Percentiles rank a stretch among this genome's conserved stretches.
phyloP scores from a whole-genome alignment of 2,797 vertebrate species.

The Coregonus suidteri region DNA sequence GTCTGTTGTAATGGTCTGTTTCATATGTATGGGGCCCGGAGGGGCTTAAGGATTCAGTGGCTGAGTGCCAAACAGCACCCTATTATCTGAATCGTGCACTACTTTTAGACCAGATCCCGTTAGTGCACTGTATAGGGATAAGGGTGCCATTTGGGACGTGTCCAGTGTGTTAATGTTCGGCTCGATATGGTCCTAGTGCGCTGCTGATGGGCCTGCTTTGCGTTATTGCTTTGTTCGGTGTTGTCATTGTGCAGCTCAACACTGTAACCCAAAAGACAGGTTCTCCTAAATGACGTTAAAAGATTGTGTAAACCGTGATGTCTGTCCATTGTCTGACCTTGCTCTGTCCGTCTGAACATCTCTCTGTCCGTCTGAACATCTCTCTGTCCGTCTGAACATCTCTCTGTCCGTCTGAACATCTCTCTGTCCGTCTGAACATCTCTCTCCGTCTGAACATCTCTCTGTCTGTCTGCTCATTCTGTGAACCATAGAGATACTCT shows the following conservation, averaged over 20 bases:
- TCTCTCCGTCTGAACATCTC: no score
- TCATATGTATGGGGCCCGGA: constrained; percentile 71
- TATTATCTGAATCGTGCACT: neutral
- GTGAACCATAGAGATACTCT: no score
- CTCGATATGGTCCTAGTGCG: constrained; percentile 51
- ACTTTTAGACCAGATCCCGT: neutral
- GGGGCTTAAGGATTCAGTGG: constrained; percentile 53
- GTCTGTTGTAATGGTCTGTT: constrained; percentile 72
- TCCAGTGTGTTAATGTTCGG: constrained; percentile 53
- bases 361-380: no score
- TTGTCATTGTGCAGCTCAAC: constrained; percentile 31
- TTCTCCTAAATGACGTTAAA: constrained; percentile 24
- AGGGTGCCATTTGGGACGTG: neutral
- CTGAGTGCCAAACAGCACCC: neutral
- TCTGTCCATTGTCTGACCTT: no score
- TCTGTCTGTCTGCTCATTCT: neutral
- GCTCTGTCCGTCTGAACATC: no score
- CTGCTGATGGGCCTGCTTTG: constrained; percentile 54
- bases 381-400: no score
- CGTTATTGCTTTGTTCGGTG: constrained; percentile 60
- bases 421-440: no score
- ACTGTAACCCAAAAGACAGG: constrained; percentile 28
- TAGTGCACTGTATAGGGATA: neutral
- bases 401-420: neutral
- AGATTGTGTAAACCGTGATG: neutral